Conservation (phyloP, 2,888 invertebrate species). For the Drosophila prostipennis region DNA sequence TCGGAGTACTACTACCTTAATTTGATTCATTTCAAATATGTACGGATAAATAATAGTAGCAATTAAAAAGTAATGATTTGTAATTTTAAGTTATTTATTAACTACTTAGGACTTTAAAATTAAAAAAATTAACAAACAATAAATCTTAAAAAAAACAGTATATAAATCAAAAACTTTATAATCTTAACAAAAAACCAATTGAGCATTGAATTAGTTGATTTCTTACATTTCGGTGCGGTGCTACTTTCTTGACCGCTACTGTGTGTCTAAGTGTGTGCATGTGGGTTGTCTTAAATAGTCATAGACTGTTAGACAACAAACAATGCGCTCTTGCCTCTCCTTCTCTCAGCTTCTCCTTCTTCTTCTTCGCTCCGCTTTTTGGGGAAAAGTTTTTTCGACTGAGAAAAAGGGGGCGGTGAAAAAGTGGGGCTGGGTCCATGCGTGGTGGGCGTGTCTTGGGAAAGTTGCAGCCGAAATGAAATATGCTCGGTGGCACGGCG, state of each 20-base stretch:
- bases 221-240: too few species aligned
- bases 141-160: too few species aligned
- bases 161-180: too few species aligned
- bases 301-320: constrained; percentile 77
- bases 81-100: too few species aligned
- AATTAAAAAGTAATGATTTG: too few species aligned
- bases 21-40: too few species aligned
- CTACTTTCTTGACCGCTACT: constrained; percentile 4
- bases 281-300: constrained; percentile 69
- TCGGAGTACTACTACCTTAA: too few species aligned
- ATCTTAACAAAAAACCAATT: too few species aligned
- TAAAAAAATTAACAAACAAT: too few species aligned
- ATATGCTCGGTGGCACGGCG: constrained; percentile 73
- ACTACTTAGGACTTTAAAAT: too few species aligned
- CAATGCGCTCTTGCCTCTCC: constrained; percentile 50
- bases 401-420: constrained; percentile 1
- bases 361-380: constrained; percentile 14
- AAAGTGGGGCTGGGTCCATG: constrained; percentile 29
- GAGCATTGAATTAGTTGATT: too few species aligned
- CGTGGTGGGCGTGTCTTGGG: constrained; percentile 64
- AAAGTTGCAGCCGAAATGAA: constrained; percentile 78
- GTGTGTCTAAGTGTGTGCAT: constrained; percentile 17
- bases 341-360: constrained; percentile 20
- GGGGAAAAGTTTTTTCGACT: constrained; percentile 61
- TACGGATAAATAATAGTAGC: too few species aligned